These are phyloP conservation scores for Drosophila kokeensis DNA, from an alignment of 2,888 invertebrate genomes.

Conservation along the genomic window DNA sequence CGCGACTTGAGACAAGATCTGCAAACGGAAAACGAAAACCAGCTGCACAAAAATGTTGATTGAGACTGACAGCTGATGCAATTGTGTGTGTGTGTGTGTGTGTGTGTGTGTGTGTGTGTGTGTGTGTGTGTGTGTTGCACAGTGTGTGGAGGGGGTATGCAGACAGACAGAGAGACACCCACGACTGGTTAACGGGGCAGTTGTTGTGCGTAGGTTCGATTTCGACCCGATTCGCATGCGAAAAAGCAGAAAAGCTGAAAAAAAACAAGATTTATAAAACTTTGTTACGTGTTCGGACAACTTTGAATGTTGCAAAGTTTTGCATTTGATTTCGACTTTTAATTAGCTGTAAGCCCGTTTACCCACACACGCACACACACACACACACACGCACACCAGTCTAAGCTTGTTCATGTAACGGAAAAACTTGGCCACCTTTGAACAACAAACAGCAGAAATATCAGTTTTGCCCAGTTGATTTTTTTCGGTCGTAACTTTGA, in stretches of 20 bases:
- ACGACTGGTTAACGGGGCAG: slow-evolving; percentile 30
- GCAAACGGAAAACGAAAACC: slow-evolving; percentile 63
- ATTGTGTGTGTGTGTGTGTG: background rate
- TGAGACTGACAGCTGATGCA: slow-evolving; percentile 59
- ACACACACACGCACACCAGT: background rate
- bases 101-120: background rate
- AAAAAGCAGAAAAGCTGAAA: slow-evolving; percentile 8
- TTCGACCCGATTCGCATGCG: slow-evolving; percentile 28
- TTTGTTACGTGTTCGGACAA: slow-evolving; percentile 44
- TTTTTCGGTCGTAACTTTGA: slow-evolving; percentile 13
- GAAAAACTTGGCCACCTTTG: slow-evolving; percentile 56
- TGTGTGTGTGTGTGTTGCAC: slow-evolving; percentile 1
- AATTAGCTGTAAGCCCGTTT: slow-evolving; percentile 82
- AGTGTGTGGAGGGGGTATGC: background rate
- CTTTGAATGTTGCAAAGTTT: slow-evolving; percentile 60
- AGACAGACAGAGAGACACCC: slow-evolving; percentile 28
- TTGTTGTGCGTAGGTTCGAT: slow-evolving; percentile 33
- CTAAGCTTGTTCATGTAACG: slow-evolving; percentile 56
- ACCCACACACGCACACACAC: slow-evolving; percentile 45
- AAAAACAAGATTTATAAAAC: slow-evolving; percentile 16
- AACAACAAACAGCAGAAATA: slow-evolving; percentile 2
- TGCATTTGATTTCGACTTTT: slow-evolving; percentile 58
- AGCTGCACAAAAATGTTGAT: slow-evolving; percentile 48
- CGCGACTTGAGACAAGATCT: slow-evolving; percentile 61
- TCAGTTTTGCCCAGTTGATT: slow-evolving; percentile 14